Base-by-base conservation (phyloP, 2,888 invertebrate genomes). In the Bombylius major region DNA sequence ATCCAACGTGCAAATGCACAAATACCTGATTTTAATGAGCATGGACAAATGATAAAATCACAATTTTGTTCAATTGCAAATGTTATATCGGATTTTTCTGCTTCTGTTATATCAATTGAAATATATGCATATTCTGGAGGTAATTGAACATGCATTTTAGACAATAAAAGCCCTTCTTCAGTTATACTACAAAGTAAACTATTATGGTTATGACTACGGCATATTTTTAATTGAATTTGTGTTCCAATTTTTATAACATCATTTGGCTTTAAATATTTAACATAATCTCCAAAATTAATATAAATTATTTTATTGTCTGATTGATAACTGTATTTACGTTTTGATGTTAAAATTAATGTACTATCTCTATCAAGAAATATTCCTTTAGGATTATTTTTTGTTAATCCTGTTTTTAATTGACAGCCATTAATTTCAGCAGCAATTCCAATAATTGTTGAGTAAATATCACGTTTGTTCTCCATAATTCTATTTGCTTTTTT, bases 331-430 rank as follows among this genome's bases (percentile, higher is more conserved):
- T 52, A 56, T 12, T 47, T 47, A 13, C 59, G 59, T 48, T 59
- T 51, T 1, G 55, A 13, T 33, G 59, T 59, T 23, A 59, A 32
- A 23, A 53, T 36, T 4, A 59, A 31, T 50, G 12, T 48, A 12
- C 57, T 56, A n/a, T 56, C 52, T n/a, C 39, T 47, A 23, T 59
- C 57, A 5, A 59, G 39, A 32, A 54, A 59, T 12, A 59, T 48
- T 42, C 39, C 39, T 11, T 42, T 23, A 3, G 9, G 14, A 23
- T 48, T 12, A 12, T 54, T 12, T 11, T 46, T 51, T 9, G 54
- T 49, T 8, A 59, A 23, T 23, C 59, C 59, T 5, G 57, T 59
- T n/a, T 14, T 51, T 32, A 57, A 31, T 33, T 39, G 36, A 3
- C 46, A 53, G 50, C 49, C 47, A 39, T 33, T 51, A 34, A 59